Conservation (phyloP, 2,113 vertebrate genomes). For the Erpornis zantholeuca region DNA sequence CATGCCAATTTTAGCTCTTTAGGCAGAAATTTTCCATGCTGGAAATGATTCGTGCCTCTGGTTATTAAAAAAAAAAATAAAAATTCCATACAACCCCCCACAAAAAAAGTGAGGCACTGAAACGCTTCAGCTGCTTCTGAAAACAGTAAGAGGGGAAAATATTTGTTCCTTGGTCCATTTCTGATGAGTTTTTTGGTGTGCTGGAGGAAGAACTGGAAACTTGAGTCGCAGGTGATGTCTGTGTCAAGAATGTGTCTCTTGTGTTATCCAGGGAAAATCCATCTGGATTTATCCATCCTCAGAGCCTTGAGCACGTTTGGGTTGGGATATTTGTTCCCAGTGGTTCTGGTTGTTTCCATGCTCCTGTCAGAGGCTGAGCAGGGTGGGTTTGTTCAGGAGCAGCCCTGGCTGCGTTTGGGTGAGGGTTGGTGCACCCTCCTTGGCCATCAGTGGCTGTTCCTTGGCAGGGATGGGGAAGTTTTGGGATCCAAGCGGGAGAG, state of each 20-base stretch:
- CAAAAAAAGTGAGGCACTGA: not conserved
- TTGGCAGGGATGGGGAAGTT: not conserved
- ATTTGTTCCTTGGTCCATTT: not conserved
- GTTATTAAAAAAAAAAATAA: not conserved
- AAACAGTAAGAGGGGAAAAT: not conserved
- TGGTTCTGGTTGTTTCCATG: not conserved
- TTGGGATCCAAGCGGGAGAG: not conserved
- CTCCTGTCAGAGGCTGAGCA: not conserved
- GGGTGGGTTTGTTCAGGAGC: not conserved
- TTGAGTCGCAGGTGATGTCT: not conserved
- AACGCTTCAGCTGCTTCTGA: not conserved
- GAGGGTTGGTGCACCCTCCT: not conserved
- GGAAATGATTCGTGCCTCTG: conserved; percentile 32
- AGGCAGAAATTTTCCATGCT: conserved; percentile 53
- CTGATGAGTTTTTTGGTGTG: not conserved
- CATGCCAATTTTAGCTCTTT: conserved; percentile 55
- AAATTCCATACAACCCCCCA: not conserved
- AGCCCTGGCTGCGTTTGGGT: not conserved
- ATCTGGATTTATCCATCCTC: not conserved
- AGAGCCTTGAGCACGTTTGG: not conserved
- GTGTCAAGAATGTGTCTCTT: conserved; percentile 15
- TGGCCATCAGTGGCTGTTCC: not conserved
- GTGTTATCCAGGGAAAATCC: not conserved
- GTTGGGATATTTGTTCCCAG: not conserved
- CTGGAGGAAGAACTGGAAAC: not conserved